Percentiles rank a stretch among this genome's conserved stretches.
Evolutionary conservation across 2,113 vertebrate species (phyloP).

Genomic region (Acinonyx jubatus): DNA sequence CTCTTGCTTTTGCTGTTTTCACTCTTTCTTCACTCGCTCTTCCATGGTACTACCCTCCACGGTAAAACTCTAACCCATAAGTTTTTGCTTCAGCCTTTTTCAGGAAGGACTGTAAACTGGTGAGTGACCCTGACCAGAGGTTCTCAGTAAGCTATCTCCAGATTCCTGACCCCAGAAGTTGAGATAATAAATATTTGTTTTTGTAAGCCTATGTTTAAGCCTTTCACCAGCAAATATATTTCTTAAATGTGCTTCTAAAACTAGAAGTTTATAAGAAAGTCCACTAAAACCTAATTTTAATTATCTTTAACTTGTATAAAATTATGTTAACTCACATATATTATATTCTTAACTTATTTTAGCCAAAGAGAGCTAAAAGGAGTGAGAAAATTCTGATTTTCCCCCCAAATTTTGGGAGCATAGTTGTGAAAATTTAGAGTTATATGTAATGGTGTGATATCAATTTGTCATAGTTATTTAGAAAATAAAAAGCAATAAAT

Average conservation of each 20-base stretch:
- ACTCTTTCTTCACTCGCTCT: neutral
- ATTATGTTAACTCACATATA: neutral
- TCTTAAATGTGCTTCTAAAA: neutral
- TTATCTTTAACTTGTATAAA: neutral
- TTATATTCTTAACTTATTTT: neutral
- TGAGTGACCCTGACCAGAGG: neutral
- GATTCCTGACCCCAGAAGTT: neutral
- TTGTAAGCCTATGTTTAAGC: neutral
- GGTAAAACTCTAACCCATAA: neutral
- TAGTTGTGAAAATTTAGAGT: neutral
- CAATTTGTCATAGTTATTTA: neutral
- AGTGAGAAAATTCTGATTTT: neutral
- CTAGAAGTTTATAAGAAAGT: neutral
- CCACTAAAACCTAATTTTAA: neutral
- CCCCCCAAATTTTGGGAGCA: neutral
- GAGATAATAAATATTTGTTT: neutral
- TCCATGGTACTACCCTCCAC: neutral
- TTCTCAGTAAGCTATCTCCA: neutral
- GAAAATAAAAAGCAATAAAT: neutral
- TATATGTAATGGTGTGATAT: neutral
- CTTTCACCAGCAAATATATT: neutral
- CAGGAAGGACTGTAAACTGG: neutral
- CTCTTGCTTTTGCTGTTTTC: neutral
- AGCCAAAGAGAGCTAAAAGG: neutral
- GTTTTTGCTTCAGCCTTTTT: neutral